Conservation (phyloP, 2,113 vertebrate species). For the Sclerurus mexicanus region DNA sequence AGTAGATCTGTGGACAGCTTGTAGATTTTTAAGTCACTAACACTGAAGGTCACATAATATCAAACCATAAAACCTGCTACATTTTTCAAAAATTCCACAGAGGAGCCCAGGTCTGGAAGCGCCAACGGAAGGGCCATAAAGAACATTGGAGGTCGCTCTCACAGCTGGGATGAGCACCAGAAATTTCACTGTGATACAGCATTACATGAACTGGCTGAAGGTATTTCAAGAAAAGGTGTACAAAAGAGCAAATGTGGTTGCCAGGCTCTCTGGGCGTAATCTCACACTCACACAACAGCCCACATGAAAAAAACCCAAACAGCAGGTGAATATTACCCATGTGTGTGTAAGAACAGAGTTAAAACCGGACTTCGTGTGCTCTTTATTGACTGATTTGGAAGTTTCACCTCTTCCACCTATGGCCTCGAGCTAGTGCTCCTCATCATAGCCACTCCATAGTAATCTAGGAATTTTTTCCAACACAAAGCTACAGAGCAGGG, state of each 20-base stretch:
- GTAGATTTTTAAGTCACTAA: not conserved
- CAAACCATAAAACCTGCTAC: not conserved
- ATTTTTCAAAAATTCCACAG: not conserved
- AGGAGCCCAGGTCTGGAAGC: not conserved
- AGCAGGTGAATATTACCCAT: not conserved
- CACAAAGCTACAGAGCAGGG: not conserved
- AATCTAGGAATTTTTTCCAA: not conserved
- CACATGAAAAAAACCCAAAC: not conserved
- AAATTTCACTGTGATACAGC: not conserved
- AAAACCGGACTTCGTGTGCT: not conserved
- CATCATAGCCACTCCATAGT: not conserved
- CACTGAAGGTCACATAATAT: not conserved
- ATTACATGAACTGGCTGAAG: not conserved
- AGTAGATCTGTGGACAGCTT: not conserved
- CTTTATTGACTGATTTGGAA: not conserved
- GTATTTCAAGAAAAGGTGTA: not conserved
- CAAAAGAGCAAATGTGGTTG: not conserved
- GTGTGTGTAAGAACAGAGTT: not conserved
- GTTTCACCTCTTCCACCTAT: not conserved
- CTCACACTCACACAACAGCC: not conserved
- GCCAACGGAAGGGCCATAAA: not conserved
- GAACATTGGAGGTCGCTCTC: not conserved
- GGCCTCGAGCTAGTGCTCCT: not conserved
- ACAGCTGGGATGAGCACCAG: not conserved
- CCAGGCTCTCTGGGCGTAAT: not conserved